Evolutionary conservation across 2,797 vertebrate genomes (phyloP), one percentile per base, ranked within the genome.

Genomic region (Champsocephalus gunnari): DNA sequence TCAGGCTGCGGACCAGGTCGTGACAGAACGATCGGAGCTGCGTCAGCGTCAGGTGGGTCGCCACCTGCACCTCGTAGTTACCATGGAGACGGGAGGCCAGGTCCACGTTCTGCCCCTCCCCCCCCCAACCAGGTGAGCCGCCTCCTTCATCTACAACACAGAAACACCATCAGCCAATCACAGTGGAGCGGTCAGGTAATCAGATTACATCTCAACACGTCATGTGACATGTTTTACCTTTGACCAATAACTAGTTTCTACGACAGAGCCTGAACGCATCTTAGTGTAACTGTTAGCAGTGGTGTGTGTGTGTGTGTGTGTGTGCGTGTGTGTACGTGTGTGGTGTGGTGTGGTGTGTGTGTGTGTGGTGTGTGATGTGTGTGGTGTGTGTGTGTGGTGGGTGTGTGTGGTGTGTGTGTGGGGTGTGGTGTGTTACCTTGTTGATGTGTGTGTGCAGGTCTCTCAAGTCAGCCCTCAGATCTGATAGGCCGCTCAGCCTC

Each of bases 371-470:
- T 28, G 24, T 28, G 24, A 2, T 24, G 24, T 24, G 24, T 28
- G 28, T 28, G 28, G 28, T 28, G 28, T 28, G 28, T 28, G 28
- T 28, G 28, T 28, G 28, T 28, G 28, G n/a, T n/a, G n/a, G n/a
- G n/a, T 28, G 28, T 28, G 28, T 24, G 24, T 28, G 24, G 24
- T 28, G 24, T 24, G 24, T 24, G 24, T 28, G n/a, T n/a, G n/a
- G n/a, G n/a, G n/a, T n/a, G n/a, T n/a, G n/a, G 24, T 28, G 24
- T 28, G 56, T 77, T 77, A 95, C 95, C 91, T 90, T 80, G 45
- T 9, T 24, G 32, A 94, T 71, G 74, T 90, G 92, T 0, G 61
- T 73, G 59, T 91, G 90, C 56, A 99, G 94, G 89, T 98, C 96
- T 24, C 90, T 68, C 5, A 95, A 16, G 1, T 97, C 96, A 1